These are phyloP conservation scores for Apodemus agrarius DNA, from an alignment of 2,797 vertebrate genomes.

Conservation along the genomic window DNA sequence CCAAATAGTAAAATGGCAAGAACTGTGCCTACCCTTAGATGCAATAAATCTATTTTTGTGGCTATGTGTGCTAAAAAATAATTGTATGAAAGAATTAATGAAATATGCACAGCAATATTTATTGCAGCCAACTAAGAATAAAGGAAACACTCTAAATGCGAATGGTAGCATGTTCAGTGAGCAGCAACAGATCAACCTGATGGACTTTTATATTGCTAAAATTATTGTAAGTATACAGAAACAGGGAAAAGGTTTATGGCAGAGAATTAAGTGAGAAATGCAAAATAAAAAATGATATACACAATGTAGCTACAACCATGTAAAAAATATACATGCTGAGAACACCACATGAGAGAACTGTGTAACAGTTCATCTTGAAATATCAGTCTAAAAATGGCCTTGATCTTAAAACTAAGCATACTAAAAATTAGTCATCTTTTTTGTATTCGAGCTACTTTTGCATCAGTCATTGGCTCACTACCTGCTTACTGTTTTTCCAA, in stretches of 20 bases:
- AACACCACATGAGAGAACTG: neutral
- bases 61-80: conserved; percentile 65
- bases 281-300: conserved; percentile 53
- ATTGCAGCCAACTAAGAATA: conserved; percentile 54
- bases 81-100: conserved; percentile 51
- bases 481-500: neutral
- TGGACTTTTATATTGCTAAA: conserved; percentile 53
- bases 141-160: conserved; percentile 53
- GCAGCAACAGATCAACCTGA: conserved; percentile 30
- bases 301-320: neutral
- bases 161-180: conserved; percentile 45
- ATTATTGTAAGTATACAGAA: conserved; percentile 55
- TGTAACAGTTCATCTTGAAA: neutral
- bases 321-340: neutral
- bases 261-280: conserved; percentile 59
- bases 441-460: conserved; percentile 22
- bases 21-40: conserved; percentile 7
- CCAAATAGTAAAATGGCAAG: conserved; percentile 30
- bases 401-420: neutral
- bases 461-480: neutral
- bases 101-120: conserved; percentile 38
- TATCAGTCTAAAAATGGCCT: neutral
- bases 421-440: neutral
- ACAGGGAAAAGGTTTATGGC: conserved; percentile 51
- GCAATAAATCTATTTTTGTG: conserved; percentile 58